Conservation (phyloP, 2,888 invertebrate species). For the Temnothorax rugatulus region DNA sequence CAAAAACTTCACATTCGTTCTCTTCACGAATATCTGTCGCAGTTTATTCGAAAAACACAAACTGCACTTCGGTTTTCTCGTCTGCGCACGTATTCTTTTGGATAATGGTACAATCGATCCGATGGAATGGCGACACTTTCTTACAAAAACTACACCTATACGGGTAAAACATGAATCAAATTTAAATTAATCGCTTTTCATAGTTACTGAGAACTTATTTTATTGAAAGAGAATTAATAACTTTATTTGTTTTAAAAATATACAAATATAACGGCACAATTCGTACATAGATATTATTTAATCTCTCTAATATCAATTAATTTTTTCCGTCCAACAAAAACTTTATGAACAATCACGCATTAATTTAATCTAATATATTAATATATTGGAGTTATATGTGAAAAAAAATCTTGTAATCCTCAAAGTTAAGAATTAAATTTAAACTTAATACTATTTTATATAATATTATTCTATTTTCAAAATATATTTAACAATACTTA, state of each 20-base stretch:
- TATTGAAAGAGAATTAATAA: neutral
- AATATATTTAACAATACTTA: no score
- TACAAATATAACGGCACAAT: neutral
- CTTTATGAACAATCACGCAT: neutral
- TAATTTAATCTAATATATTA: neutral
- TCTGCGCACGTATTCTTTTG: slow-evolving; percentile 90
- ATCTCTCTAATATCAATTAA: neutral
- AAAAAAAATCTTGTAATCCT: no score
- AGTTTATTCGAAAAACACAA: slow-evolving; percentile 97
- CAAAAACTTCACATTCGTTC: slow-evolving; percentile 93
- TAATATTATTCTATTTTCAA: no score
- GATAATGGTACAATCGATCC: slow-evolving; percentile 88
- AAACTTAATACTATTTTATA: neutral
- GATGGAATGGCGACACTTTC: slow-evolving; percentile 91
- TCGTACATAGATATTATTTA: neutral
- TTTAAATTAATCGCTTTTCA: neutral
- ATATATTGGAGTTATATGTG: neutral
- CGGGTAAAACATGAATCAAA: slow-evolving; percentile 82
- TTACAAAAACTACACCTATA: slow-evolving; percentile 72
- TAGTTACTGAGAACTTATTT: neutral
- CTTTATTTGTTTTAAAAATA: neutral
- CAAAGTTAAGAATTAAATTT: neutral
- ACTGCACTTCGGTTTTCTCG: slow-evolving; percentile 93
- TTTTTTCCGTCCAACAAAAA: neutral
- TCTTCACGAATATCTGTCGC: slow-evolving; percentile 95